Evolutionary conservation across 1,140 invertebrate genomes (phyloP).

Genomic region (Leptoteleia sp.): DNA sequence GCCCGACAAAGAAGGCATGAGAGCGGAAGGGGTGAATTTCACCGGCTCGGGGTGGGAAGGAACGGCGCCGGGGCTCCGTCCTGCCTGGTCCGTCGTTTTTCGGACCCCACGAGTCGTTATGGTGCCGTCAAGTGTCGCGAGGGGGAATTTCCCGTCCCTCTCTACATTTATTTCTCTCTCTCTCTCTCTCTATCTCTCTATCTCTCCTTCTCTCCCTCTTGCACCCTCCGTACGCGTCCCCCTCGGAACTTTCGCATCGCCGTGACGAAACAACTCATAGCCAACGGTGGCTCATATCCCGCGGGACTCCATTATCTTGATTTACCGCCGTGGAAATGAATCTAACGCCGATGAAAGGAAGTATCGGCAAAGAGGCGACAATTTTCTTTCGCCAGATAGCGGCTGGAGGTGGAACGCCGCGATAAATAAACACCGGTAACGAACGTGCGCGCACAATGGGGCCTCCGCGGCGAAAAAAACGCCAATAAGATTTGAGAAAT

Average conservation of each 20-base stretch:
- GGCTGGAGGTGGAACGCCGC: background rate
- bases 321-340: constrained; percentile 70
- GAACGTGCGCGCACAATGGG: constrained; percentile 12
- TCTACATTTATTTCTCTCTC: constrained; percentile 24
- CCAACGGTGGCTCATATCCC: constrained; percentile 68
- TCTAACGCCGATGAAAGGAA: constrained; percentile 56
- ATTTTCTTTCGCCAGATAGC: constrained; percentile 24
- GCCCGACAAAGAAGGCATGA: constrained; percentile 55
- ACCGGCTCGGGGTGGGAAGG: constrained; percentile 55
- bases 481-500: constrained; percentile 24
- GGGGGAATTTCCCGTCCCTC: constrained; percentile 24
- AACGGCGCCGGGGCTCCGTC: constrained; percentile 74
- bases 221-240: background rate
- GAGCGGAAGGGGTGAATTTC: constrained; percentile 58
- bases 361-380: constrained; percentile 32
- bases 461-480: constrained; percentile 4
- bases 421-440: constrained; percentile 37
- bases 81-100: constrained; percentile 70
- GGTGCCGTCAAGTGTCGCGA: constrained; percentile 52
- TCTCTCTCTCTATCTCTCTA: constrained; percentile 8
- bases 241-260: constrained; percentile 34
- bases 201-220: background rate
- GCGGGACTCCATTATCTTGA: constrained; percentile 78
- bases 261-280: constrained; percentile 66
- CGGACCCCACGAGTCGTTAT: constrained; percentile 64